phyloP scores from a whole-genome alignment of 1,140 invertebrate genomes.

The Bombus superbus region DNA sequence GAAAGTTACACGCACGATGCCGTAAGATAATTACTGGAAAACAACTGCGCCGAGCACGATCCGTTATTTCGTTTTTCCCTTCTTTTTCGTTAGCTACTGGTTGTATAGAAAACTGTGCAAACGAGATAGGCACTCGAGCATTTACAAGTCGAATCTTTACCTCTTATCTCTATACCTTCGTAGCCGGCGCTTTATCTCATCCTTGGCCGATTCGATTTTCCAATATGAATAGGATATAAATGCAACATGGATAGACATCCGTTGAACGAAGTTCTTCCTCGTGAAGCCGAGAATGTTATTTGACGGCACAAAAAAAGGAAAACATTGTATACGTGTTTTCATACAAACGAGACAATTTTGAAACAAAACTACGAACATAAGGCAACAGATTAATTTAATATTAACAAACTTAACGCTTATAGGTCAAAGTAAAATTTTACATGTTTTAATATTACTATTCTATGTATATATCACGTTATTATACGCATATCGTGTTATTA shows the following conservation, averaged over 20 bases:
- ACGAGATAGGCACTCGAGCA: conserved; percentile 52
- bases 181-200: conserved; percentile 46
- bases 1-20: conserved; percentile 3
- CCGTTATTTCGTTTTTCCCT: conserved; percentile 44
- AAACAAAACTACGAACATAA: background rate
- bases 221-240: conserved; percentile 15
- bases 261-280: too few relatives aligned
- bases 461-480: too few relatives aligned
- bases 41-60: conserved; percentile 34
- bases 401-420: background rate
- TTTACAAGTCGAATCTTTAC: conserved; percentile 2
- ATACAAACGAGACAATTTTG: background rate
- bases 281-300: too few relatives aligned
- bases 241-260: background rate
- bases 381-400: background rate
- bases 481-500: too few relatives aligned
- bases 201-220: conserved; percentile 35
- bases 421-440: background rate
- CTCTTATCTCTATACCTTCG: conserved; percentile 20
- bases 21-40: conserved; percentile 54
- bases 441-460: background rate
- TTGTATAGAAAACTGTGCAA: conserved; percentile 46
- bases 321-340: background rate
- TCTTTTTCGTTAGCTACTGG: background rate
- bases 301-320: too few relatives aligned